Evolutionary conservation across 1,140 invertebrate species (phyloP).

Genomic region (Drosophila malerkotliana): DNA sequence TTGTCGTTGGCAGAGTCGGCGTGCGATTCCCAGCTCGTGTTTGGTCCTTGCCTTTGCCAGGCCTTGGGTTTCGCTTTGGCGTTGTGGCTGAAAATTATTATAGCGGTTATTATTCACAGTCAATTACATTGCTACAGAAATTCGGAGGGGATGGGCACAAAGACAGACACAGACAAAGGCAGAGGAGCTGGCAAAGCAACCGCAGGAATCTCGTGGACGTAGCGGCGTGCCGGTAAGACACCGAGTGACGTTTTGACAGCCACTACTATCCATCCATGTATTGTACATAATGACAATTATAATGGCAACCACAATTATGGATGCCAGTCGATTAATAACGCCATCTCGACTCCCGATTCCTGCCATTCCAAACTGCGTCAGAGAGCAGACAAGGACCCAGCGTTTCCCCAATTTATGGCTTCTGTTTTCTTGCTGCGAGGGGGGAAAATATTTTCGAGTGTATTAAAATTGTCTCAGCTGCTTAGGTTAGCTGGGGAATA

Average conservation of each 20-base stretch:
- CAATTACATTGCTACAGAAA: constrained; percentile 76
- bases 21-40: constrained; percentile 25
- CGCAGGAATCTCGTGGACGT: constrained; percentile 35
- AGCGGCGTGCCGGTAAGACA: constrained; percentile 37
- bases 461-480: constrained; percentile 61
- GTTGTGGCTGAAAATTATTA: constrained; percentile 80
- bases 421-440: not conserved
- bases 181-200: constrained; percentile 31
- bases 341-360: constrained; percentile 40
- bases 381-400: constrained; percentile 29
- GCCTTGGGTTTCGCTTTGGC: constrained; percentile 25
- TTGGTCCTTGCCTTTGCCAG: constrained; percentile 41
- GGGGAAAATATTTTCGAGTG: constrained; percentile 63
- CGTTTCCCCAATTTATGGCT: constrained; percentile 38
- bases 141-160: constrained; percentile 23
- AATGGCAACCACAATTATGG: constrained; percentile 81
- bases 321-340: constrained; percentile 80
- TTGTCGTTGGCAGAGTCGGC: constrained; percentile 26
- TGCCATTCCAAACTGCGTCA: not conserved
- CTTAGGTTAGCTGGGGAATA: constrained; percentile 13
- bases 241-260: constrained; percentile 71
- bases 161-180: constrained; percentile 5
- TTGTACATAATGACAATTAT: constrained; percentile 82
- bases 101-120: constrained; percentile 83
- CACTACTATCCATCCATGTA: constrained; percentile 73